Base-by-base conservation (phyloP, 2,797 vertebrate genomes). In the Lagocephalus sceleratus region DNA sequence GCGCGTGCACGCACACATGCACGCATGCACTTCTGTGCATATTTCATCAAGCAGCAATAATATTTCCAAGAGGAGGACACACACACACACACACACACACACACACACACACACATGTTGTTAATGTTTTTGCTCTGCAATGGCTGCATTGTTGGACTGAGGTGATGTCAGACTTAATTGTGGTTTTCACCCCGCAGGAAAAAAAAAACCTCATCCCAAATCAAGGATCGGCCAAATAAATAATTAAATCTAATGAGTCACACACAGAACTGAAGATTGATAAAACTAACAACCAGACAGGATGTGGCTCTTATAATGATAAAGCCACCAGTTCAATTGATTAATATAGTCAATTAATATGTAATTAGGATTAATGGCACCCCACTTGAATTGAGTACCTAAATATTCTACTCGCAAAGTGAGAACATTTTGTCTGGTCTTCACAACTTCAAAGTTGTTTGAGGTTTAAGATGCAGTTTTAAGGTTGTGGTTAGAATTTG, bases 81-180 rank as follows among this genome's bases (percentile, higher is more conserved):
- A n/a, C 15, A 39, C 5, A 29, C 10, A 29, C 5, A 26, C 29
- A n/a, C n/a, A n/a, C n/a, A n/a, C n/a, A n/a, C n/a, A n/a, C n/a
- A n/a, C n/a, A n/a, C n/a, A n/a, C n/a, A n/a, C n/a, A n/a, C n/a
- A n/a, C n/a, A n/a, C n/a, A n/a, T n/a, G n/a, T n/a, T n/a, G n/a
- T n/a, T n/a, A n/a, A n/a, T 9, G 42, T 32, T 26, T 49, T 5
- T 29, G n/a, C n/a, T n/a, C n/a, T 29, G 26, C 5, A 6, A 8
- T 29, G 26, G 7, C 9, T 15, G 20, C 47, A 17, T 47, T 42
- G 39, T 25, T 51, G 51, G 63, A 19, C 45, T 22, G 43, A 57
- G 57, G 45, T 79, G 67, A 84, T 79, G 83, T 82, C 73, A 85
- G 68, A 66, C 70, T 84, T 84, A 83, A 84, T 85, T 56, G 81